Base-by-base conservation (phyloP, 2,888 invertebrate genomes). In the Parthenolecanium corni region DNA sequence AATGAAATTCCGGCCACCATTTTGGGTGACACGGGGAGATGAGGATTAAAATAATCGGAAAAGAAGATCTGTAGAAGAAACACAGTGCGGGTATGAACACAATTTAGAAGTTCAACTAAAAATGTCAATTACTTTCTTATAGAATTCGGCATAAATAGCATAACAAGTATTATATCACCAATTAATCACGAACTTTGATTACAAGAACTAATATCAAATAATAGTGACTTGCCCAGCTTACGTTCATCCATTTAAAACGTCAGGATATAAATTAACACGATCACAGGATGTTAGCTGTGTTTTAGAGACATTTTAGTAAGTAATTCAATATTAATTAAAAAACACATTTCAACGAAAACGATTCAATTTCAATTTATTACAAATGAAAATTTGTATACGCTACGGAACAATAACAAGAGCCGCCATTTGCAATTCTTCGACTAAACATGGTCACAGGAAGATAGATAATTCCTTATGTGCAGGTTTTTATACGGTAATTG, bases 401-500 rank as follows among this genome's bases (percentile, higher is more conserved):
- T 68, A 67, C 66, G 67, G 86, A 91, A 92, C 91, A 92, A 92
- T 90, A 92, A 92, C 91, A 93, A 90, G 89, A 85, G 89, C 86
- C 90, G 92, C 92, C 92, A 93, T 93, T 92, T 91, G 89, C 88
- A 89, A 88, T 90, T 62, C 62, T 52, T 53, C 52, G 23, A 62
- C 52, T 52, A 58, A 52, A 62, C 62, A 62, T 53, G 51, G 44
- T 49, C 62, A 62, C n/a, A n/a, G n/a, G n/a, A n/a, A n/a, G n/a
- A n/a, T n/a, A n/a, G n/a, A n/a, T n/a, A n/a, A n/a, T n/a, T n/a
- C n/a, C n/a, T n/a, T n/a, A n/a, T n/a, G n/a, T n/a, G n/a, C n/a
- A n/a, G n/a, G n/a, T n/a, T n/a, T n/a, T n/a, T n/a, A n/a, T n/a
- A n/a, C n/a, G n/a, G n/a, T n/a, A n/a, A n/a, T n/a, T n/a, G n/a